Percentiles rank a stretch among this genome's conserved stretches.
Conservation (phyloP, 2,888 invertebrate genomes). For the Diaperis boleti region DNA sequence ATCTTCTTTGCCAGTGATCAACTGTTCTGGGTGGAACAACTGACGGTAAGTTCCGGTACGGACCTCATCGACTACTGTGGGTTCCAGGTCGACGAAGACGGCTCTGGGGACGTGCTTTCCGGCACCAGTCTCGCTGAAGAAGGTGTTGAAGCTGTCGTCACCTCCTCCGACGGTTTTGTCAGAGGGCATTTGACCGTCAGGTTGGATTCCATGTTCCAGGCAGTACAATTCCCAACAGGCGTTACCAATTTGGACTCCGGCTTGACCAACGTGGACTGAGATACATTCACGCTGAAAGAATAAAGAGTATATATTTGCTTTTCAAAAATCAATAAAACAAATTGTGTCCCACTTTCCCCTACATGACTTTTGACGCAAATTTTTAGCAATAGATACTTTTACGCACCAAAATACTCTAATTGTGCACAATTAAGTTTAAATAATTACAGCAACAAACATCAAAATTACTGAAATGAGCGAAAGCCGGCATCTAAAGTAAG, state of each 20-base stretch:
- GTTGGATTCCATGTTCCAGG: slow-evolving; percentile 91
- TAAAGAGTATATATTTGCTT: too few species aligned
- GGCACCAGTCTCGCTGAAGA: slow-evolving; percentile 94
- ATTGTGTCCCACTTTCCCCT: too few species aligned
- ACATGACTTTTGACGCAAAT: too few species aligned
- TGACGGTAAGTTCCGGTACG: slow-evolving; percentile 94
- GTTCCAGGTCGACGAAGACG: slow-evolving; percentile 96
- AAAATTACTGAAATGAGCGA: not conserved
- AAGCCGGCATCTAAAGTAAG: slow-evolving; percentile 25
- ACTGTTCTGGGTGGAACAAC: slow-evolving; percentile 96
- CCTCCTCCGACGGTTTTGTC: slow-evolving; percentile 81
- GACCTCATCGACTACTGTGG: slow-evolving; percentile 95
- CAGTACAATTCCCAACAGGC: slow-evolving; percentile 93
- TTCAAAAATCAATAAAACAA: too few species aligned
- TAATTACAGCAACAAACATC: too few species aligned
- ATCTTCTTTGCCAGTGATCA: slow-evolving; percentile 94
- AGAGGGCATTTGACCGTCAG: slow-evolving; percentile 91
- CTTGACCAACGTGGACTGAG: slow-evolving; percentile 83
- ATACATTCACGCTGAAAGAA: slow-evolving; percentile 79
- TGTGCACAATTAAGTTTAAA: too few species aligned
- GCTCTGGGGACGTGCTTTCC: slow-evolving; percentile 97
- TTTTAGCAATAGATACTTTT: too few species aligned
- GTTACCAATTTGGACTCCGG: slow-evolving; percentile 91
- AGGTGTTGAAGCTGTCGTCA: slow-evolving; percentile 95
- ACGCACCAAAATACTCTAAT: too few species aligned